Evolutionary conservation across 1,140 invertebrate genomes (phyloP), one percentile per base, ranked within the genome.

Genomic region (Oryctes rhinoceros): DNA sequence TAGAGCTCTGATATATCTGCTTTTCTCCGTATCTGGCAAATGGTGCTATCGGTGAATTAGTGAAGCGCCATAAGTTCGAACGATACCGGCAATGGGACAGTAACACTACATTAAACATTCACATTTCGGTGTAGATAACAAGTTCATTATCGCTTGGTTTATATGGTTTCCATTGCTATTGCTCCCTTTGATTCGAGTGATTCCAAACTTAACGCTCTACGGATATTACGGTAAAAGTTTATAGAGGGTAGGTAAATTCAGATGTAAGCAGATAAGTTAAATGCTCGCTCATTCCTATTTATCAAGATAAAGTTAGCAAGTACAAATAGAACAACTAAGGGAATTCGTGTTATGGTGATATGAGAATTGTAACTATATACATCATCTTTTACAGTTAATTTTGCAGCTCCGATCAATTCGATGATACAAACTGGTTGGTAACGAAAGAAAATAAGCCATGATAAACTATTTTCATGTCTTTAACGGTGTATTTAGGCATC

Each of bases 21-120:
- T n/a, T 7, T 18, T 59, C 18, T 59, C 6, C 53, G 15, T 59
- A 18, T 59, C 13, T 6, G 5, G 6, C 15, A 18, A 59, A 13
- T 53, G n/a, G 49, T 1, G n/a, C 11, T 53, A 59, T 59, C n/a
- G 0, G 53, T 18, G 53, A 59, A 59, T 59, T 59, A 59, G 53
- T 59, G 53, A 59, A 15, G 15, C 2, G 15, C 15, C 53, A 59
- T 59, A 59, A 59, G 15, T 18, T 59, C 18, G 53, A 1, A 59
- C n/a, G n/a, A 53, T 59, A 59, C 3, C 18, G 18, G 15, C 53
- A 59, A 59, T 59, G 3, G 15, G 15, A 59, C 5, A 15, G 5
- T 6, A 59, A n/a, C 53, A 59, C 53, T 59, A 59, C 53, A 59
- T 59, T 59, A 59, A 59, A 59, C 53, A 59, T 18, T 15, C 53